Percentiles rank a stretch among this genome's conserved stretches.
phyloP scores from a whole-genome alignment of 2,888 invertebrate species.

The Theodoxus fluviatilis region DNA sequence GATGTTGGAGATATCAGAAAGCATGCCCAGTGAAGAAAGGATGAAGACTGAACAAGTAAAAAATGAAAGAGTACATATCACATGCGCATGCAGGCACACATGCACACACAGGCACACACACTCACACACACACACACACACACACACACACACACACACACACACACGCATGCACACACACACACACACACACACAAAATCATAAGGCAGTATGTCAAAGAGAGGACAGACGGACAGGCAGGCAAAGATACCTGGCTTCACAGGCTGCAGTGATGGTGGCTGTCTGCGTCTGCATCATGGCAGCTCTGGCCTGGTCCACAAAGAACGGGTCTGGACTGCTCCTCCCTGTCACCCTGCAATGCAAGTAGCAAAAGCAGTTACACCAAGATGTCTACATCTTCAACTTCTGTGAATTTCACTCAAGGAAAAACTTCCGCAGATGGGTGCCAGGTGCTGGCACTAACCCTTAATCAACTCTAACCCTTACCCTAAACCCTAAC shows the following conservation, averaged over 20 bases:
- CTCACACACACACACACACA: slow-evolving; percentile 12
- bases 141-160: slow-evolving; percentile 21
- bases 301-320: slow-evolving; percentile 89
- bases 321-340: slow-evolving; percentile 81
- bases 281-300: slow-evolving; percentile 69
- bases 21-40: too few relatives aligned
- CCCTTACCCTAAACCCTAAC: too few relatives aligned
- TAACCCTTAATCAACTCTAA: too few relatives aligned
- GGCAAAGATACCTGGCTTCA: slow-evolving; percentile 42
- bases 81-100: background rate
- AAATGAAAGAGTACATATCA: background rate
- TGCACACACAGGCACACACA: background rate
- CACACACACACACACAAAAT: slow-evolving; percentile 19
- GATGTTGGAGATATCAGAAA: too few relatives aligned
- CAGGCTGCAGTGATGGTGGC: slow-evolving; percentile 42
- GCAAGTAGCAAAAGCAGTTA: too few relatives aligned
- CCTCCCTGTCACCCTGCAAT: slow-evolving; percentile 38
- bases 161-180: slow-evolving; percentile 3
- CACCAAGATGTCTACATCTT: too few relatives aligned
- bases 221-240: slow-evolving; percentile 13
- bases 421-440: too few relatives aligned
- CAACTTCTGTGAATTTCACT: too few relatives aligned
- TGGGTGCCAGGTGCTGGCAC: too few relatives aligned
- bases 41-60: background rate
- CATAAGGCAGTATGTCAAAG: too few relatives aligned